These are phyloP conservation scores for Fringilla coelebs DNA, from an alignment of 2,797 vertebrate species.

Conservation along the genomic window DNA sequence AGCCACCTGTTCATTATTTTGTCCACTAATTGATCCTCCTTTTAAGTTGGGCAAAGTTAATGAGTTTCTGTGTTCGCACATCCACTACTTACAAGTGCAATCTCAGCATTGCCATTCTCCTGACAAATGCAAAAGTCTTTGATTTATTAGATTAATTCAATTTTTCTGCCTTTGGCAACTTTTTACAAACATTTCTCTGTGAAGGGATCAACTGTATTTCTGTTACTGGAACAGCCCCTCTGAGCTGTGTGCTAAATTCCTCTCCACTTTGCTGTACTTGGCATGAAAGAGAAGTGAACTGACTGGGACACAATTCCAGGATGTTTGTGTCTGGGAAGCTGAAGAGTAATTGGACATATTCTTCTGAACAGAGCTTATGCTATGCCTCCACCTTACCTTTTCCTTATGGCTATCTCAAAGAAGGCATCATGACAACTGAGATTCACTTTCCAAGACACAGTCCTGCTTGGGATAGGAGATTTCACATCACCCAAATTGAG, in stretches of 20 bases:
- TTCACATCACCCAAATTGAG: neutral
- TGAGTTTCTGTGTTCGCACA: neutral
- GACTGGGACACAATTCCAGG: neutral
- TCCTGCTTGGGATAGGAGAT: fast-evolving
- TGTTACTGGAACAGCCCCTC: neutral
- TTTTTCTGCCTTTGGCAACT: neutral
- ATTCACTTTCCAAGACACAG: neutral
- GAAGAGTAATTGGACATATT: neutral
- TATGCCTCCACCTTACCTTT: neutral
- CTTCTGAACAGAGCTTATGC: neutral
- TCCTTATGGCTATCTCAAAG: neutral
- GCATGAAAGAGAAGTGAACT: neutral
- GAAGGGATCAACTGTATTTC: neutral
- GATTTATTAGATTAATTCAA: neutral
- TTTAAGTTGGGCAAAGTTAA: neutral
- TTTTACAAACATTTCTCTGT: neutral
- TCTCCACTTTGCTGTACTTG: neutral
- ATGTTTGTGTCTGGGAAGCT: neutral
- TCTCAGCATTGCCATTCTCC: neutral
- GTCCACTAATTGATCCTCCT: neutral
- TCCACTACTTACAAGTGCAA: neutral
- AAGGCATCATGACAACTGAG: neutral
- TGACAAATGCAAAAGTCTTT: neutral
- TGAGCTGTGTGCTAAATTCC: neutral
- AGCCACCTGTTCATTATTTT: neutral